A percentile compares a stretch with the other conserved stretches of the same genome.
Evolutionary conservation across 2,797 vertebrate species (phyloP).

Genomic region (Sebastes hubbsi): DNA sequence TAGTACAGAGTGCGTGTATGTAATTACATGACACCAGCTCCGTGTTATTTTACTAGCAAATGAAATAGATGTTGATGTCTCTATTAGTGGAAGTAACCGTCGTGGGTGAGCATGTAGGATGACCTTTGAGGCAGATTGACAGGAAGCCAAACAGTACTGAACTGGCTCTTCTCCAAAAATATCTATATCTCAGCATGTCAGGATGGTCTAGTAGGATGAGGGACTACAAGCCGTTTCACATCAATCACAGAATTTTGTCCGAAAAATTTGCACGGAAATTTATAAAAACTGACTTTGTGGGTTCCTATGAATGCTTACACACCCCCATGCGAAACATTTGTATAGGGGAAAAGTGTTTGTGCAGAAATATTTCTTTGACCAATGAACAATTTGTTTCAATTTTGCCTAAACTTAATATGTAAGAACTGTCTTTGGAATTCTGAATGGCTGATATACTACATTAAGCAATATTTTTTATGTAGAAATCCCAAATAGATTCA

Average conservation of each 20-base stretch:
- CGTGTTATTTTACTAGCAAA: slow-evolving; percentile 49
- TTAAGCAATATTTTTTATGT: no score
- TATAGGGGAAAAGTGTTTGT: background rate
- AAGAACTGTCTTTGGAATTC: no score
- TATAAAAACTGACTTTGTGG: background rate
- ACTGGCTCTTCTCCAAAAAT: background rate
- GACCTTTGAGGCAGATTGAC: slow-evolving; percentile 9
- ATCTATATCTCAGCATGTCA: background rate
- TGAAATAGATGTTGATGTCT: slow-evolving; percentile 42
- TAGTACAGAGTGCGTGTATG: slow-evolving; percentile 25
- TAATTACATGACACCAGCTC: slow-evolving; percentile 53
- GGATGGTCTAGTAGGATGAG: background rate
- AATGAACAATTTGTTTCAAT: background rate
- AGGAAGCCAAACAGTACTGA: slow-evolving; percentile 14
- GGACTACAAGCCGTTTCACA: background rate
- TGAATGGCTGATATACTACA: no score
- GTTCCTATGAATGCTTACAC: background rate
- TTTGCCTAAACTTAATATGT: no score
- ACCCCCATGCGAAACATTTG: background rate
- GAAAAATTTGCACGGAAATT: background rate
- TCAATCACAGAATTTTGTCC: background rate
- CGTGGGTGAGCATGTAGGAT: background rate
- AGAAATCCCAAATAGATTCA: no score
- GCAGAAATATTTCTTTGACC: background rate
- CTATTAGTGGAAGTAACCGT: slow-evolving; percentile 12